Evolutionary conservation across 2,113 vertebrate genomes (phyloP), one percentile per base, ranked within the genome.

Genomic region (Carettochelys insculpta): DNA sequence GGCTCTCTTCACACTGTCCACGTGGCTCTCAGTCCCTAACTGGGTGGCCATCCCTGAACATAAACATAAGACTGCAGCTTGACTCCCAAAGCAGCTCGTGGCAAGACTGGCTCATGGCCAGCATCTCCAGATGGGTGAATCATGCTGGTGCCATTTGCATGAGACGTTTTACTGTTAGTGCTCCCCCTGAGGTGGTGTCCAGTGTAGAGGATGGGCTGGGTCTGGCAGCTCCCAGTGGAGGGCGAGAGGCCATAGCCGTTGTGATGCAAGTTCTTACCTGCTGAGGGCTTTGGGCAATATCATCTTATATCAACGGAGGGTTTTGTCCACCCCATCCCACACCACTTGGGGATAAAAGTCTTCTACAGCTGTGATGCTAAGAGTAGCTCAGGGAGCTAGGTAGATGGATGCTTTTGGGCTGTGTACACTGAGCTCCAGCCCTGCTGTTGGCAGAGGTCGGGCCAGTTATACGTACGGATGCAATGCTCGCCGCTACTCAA

Each of bases 21-120:
- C n/a, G n/a, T n/a, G n/a, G n/a, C n/a, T n/a, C n/a, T n/a, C n/a
- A n/a, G n/a, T n/a, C n/a, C n/a, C n/a, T n/a, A n/a, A n/a, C n/a
- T n/a, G n/a, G n/a, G n/a, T n/a, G n/a, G n/a, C n/a, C n/a, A n/a
- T n/a, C n/a, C n/a, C n/a, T n/a, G n/a, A n/a, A n/a, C n/a, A n/a
- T n/a, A 96, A 96, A 95, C 77, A 77, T 53, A 56, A 38, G 90
- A 94, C 92, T 48, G 93, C 90, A 68, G 17, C 96, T 93, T 94
- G 93, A 93, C 76, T 85, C 82, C 52, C 13, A 43, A 4, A 0
- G 75, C 50, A 34, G 89, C 90, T 43, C 47, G 8, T 45, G 25
- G 73, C 53, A 13, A 52, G 25, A 10, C 41, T 58, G 53, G 53
- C 38, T 27, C 16, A 9, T 10, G 47, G 8, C 45, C 4, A 12